Percentiles rank a stretch among this genome's conserved stretches.
Evolutionary conservation across 2,113 vertebrate species (phyloP).

Genomic region (Sus scrofa): T2T-Sscrofa CM000813.6:50370501-50371000

Average conservation of each 20-base stretch:
- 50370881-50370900: background rate
- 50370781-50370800: background rate
- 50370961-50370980: background rate
- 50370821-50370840: fast-evolving
- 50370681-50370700: too few relatives aligned
- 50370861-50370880: background rate
- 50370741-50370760: background rate
- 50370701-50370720: background rate
- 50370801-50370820: background rate
- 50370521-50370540: too few relatives aligned
- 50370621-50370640: too few relatives aligned
- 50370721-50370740: background rate
- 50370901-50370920: background rate
- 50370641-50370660: too few relatives aligned
- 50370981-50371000: background rate
- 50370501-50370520: too few relatives aligned
- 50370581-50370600: too few relatives aligned
- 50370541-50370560: too few relatives aligned
- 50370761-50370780: background rate
- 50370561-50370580: too few relatives aligned
- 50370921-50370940: background rate
- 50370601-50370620: too few relatives aligned
- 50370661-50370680: too few relatives aligned
- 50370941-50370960: background rate
- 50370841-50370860: background rate